Evolutionary conservation across 2,888 invertebrate genomes (phyloP).

Genomic region (Dione vanillae): DNA sequence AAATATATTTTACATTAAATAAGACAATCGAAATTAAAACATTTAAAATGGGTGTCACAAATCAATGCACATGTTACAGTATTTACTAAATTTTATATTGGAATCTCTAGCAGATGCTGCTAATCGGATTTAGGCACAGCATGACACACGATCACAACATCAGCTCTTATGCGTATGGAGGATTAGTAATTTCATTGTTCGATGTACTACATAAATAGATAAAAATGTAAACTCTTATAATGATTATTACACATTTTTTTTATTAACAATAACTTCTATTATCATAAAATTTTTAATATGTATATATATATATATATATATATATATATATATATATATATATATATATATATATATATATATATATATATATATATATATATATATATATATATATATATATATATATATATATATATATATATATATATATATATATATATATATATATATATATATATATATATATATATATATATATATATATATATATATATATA

Average conservation of each 20-base stretch:
- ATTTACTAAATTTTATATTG: constrained; percentile 10
- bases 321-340: too few species aligned
- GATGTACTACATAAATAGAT: not conserved
- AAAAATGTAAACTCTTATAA: not conserved
- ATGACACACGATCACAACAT: constrained; percentile 38
- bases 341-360: too few species aligned
- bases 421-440: too few species aligned
- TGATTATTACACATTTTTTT: too few species aligned
- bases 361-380: too few species aligned
- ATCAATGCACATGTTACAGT: not conserved
- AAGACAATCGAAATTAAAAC: not conserved
- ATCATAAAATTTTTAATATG: not conserved
- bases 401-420: too few species aligned
- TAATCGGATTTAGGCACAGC: constrained; percentile 61
- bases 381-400: too few species aligned
- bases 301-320: not conserved
- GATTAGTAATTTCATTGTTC: constrained; percentile 41
- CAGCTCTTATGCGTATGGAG: constrained; percentile 30
- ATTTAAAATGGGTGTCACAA: not conserved
- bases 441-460: too few species aligned
- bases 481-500: too few species aligned
- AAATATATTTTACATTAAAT: too few species aligned
- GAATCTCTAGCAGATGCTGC: constrained; percentile 56
- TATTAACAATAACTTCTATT: not conserved
- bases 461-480: too few species aligned